phyloP scores from a whole-genome alignment of 92 coral and sea anemone species.

The Palythoa grandis region DNA sequence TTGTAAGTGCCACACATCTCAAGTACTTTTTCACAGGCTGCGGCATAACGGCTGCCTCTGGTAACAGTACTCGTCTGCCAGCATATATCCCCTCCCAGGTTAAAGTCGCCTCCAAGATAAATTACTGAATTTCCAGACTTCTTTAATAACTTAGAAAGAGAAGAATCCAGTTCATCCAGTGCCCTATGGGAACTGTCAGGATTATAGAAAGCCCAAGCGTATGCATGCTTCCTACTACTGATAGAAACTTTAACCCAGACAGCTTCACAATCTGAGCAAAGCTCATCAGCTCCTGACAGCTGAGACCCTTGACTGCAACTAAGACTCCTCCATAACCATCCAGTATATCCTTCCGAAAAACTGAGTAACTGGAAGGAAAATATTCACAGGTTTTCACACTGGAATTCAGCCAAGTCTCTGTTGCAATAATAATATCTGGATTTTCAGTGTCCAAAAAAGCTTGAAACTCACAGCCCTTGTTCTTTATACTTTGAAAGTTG shows the following conservation, averaged over 20 bases:
- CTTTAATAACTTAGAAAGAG: constrained; percentile 30
- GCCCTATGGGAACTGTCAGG: constrained; percentile 44
- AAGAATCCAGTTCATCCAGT: constrained; percentile 45
- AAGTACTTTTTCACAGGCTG: constrained; percentile 42
- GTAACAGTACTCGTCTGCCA: constrained; percentile 39
- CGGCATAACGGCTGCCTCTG: constrained; percentile 28
- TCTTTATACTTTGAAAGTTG: constrained; percentile 45
- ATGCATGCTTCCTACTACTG: constrained; percentile 47
- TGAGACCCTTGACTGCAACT: constrained; percentile 42
- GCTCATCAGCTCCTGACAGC: constrained; percentile 18
- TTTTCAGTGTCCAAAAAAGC: constrained; percentile 40
- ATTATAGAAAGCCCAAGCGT: constrained; percentile 43
- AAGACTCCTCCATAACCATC: constrained; percentile 13
- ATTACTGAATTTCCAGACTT: constrained; percentile 6
- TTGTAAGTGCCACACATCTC: constrained; percentile 36
- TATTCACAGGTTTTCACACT: too few relatives aligned
- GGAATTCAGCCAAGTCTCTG: too few relatives aligned
- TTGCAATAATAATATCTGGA: background rate
- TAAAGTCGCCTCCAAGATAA: constrained; percentile 42
- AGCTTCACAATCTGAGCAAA: constrained; percentile 19
- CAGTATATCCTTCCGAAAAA: constrained; percentile 9
- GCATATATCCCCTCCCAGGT: constrained; percentile 47
- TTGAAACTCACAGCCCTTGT: constrained; percentile 41
- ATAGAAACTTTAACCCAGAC: constrained; percentile 42
- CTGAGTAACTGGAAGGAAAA: constrained; percentile 34